These are phyloP conservation scores for Caretta caretta DNA, from an alignment of 2,113 vertebrate genomes.

Conservation along the genomic window DNA sequence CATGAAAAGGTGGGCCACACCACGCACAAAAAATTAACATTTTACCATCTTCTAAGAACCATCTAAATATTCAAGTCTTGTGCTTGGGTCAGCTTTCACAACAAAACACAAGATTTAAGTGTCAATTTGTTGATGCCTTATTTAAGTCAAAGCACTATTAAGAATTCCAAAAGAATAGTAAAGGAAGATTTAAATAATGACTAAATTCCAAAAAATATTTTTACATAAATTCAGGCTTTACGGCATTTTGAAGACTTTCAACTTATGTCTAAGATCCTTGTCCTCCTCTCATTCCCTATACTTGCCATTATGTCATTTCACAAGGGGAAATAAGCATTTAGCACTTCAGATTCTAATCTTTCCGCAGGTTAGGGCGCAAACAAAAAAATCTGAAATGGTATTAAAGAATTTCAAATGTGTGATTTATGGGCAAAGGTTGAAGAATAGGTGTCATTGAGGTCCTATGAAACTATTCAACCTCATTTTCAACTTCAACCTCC, in stretches of 20 bases:
- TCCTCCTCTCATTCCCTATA: not conserved
- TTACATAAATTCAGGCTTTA: no score
- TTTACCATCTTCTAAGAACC: not conserved
- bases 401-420: not conserved
- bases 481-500: not conserved
- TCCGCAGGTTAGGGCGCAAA: not conserved
- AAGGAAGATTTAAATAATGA: not conserved
- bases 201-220: not conserved
- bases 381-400: not conserved
- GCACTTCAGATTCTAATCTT: not conserved
- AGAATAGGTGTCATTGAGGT: not conserved
- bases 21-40: not conserved
- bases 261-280: accelerated
- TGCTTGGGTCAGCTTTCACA: not conserved
- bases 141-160: not conserved
- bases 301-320: not conserved
- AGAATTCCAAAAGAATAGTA: not conserved
- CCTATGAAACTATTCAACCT: not conserved
- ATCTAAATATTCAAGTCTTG: not conserved
- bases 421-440: not conserved
- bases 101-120: not conserved
- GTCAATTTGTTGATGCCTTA: not conserved
- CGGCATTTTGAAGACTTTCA: not conserved
- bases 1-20: not conserved
- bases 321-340: not conserved